Base-by-base conservation (phyloP, 2,888 invertebrate species). In the Timandra comae region DNA sequence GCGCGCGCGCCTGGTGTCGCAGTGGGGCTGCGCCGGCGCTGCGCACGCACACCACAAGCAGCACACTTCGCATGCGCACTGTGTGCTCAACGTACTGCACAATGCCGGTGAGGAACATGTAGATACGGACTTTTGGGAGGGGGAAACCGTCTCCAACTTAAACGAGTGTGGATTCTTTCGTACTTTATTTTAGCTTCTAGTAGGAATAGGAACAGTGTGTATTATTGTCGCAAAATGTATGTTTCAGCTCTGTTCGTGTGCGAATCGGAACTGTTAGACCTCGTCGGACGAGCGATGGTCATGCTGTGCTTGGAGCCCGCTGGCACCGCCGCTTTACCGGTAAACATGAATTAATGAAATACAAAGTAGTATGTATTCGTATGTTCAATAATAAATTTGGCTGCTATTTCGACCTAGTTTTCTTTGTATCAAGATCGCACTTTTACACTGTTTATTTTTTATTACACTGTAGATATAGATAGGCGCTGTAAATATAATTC, bases 261-360 rank as follows among this genome's bases (percentile, higher is more conserved):
- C 0, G 49, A 45, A 0, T 65, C 52, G 0, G 75, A 77, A 35
- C 5, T 76, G 12, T 72, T 71, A 26, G 73, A 72, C 11, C 31
- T 81, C 12, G 38, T 82, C 5, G 45, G 58, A 12, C 72, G 80
- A 0, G 76, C 78, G 0, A 40, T 68, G 3, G 56, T 68, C n/a
- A 50, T 74, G 10, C 56, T 78, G 68, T 76, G 77, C 31, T 54
- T 73, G 35, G 77, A 80, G 29, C 75, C 77, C 0, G 74, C 74
- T 0, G 74, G 72, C 1, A 34, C 60, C 1, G 44, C 42, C 1
- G 76, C 66, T 0, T 31, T 75, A 27, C 71, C 74, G 19, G 81
- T 81, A 32, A 53, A n/a, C n/a, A n/a, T n/a, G n/a, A n/a, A n/a
- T n/a, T n/a, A n/a, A n/a, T n/a, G n/a, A n/a, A n/a, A n/a, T n/a